A percentile compares a stretch with the other conserved stretches of the same genome.
Evolutionary conservation across 2,888 invertebrate species (phyloP).

Genomic region (Pantelozetes paolii): DNA sequence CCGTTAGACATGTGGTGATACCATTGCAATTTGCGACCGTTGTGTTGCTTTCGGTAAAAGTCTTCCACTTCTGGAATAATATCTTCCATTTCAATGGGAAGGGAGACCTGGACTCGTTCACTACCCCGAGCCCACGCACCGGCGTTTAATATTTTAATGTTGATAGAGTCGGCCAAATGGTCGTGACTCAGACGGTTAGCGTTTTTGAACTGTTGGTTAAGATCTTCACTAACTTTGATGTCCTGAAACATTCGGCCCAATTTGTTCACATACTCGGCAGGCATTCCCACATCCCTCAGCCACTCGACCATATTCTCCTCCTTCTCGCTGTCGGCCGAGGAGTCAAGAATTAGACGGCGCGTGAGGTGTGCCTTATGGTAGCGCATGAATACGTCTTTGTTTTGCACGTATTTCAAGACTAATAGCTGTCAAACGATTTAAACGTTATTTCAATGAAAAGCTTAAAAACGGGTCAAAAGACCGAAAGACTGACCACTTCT

Average conservation of each 20-base stretch:
- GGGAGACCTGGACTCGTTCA: slow-evolving; percentile 87
- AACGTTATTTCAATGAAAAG: too few species aligned
- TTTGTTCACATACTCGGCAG: slow-evolving; percentile 98
- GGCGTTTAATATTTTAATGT: slow-evolving; percentile 96
- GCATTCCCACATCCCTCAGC: slow-evolving; percentile 89
- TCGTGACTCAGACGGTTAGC: slow-evolving; percentile 15
- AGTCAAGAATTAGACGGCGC: slow-evolving; percentile 88
- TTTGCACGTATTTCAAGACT: slow-evolving; percentile 97
- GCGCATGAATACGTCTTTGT: slow-evolving; percentile 99
- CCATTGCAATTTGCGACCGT: slow-evolving; percentile 96
- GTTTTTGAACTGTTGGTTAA: slow-evolving; percentile 80
- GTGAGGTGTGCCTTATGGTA: slow-evolving; percentile 98
- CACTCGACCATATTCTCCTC: slow-evolving; percentile 99
- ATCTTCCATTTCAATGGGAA: slow-evolving; percentile 96
- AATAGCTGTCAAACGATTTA: slow-evolving; percentile 67
- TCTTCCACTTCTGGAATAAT: slow-evolving; percentile 99
- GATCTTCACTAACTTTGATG: slow-evolving; percentile 94
- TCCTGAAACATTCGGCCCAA: slow-evolving; percentile 89
- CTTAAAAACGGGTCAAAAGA: too few species aligned
- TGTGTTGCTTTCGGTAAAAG: slow-evolving; percentile 95
- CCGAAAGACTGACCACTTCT: slow-evolving; percentile 67
- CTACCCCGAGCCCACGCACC: slow-evolving; percentile 97
- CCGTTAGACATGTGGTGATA: slow-evolving; percentile 99
- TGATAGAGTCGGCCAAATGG: slow-evolving; percentile 61
- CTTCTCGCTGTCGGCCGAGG: slow-evolving; percentile 97